A percentile compares a stretch with the other conserved stretches of the same genome.
These are phyloP conservation scores for Elegia similella DNA, from an alignment of 2,888 invertebrate genomes.

Conservation along the genomic window DNA sequence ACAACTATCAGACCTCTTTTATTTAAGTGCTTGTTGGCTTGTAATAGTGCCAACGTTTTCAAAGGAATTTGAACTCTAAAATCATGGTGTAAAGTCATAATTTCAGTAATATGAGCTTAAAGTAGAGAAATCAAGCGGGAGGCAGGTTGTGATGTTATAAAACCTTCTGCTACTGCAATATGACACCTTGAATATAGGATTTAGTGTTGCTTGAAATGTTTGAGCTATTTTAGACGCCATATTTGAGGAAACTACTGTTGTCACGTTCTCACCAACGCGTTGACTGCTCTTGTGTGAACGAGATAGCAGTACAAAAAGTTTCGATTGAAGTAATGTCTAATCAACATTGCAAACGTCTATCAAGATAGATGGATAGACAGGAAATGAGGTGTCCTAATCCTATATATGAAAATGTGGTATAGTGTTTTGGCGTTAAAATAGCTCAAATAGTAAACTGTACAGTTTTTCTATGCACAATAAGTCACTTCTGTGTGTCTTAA, in stretches of 20 bases:
- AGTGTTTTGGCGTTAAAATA: slow-evolving; percentile 18
- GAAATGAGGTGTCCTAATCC: no score
- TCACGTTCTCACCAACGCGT: no score
- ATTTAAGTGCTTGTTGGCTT: slow-evolving; percentile 24
- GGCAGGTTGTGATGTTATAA: slow-evolving; percentile 63
- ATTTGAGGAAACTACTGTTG: not conserved
- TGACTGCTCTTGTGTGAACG: no score
- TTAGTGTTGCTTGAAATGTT: slow-evolving; percentile 39
- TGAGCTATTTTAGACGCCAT: slow-evolving; percentile 37
- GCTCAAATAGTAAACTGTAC: slow-evolving; percentile 31
- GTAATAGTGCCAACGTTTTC: slow-evolving; percentile 48
- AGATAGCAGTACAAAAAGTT: no score
- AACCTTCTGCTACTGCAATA: slow-evolving; percentile 46
- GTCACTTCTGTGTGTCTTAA: slow-evolving; percentile 50
- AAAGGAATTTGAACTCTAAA: slow-evolving; percentile 36
- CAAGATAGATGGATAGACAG: no score
- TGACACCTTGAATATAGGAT: slow-evolving; percentile 44
- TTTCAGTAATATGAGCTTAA: slow-evolving; percentile 57
- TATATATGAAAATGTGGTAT: no score
- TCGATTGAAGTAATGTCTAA: no score
- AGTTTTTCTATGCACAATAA: slow-evolving; percentile 57
- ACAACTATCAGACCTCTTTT: slow-evolving; percentile 31
- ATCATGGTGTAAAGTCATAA: slow-evolving; percentile 35
- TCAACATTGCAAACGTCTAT: no score
- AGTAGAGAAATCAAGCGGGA: slow-evolving; percentile 47